Conservation (phyloP, 2,113 vertebrate species). For the Pygoscelis antarcticus region DNA sequence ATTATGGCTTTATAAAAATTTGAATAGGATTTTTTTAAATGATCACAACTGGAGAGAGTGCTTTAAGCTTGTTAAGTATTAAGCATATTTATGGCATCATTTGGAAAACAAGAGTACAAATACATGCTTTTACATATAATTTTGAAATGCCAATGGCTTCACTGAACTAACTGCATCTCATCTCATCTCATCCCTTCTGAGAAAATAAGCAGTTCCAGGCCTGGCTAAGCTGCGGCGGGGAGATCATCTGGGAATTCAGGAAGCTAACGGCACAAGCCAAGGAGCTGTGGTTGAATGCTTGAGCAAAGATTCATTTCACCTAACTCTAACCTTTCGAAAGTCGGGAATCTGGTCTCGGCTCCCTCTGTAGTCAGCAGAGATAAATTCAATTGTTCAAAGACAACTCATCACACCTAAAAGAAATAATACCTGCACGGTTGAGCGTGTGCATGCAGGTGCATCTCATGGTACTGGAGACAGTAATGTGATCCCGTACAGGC, state of each 20-base stretch:
- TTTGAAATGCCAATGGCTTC: neutral
- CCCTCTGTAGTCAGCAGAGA: constrained; percentile 26
- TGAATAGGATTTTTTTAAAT: neutral
- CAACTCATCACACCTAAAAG: neutral
- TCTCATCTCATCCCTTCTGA: neutral
- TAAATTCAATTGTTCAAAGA: neutral
- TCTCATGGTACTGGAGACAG: neutral
- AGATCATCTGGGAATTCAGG: constrained; percentile 66
- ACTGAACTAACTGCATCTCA: neutral
- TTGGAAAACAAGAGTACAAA: neutral
- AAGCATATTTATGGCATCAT: neutral
- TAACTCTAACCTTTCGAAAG: constrained; percentile 8
- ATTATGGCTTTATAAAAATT: neutral
- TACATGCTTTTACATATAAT: neutral
- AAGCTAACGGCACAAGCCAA: constrained; percentile 45
- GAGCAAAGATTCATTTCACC: constrained; percentile 57
- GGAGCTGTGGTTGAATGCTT: constrained; percentile 50
- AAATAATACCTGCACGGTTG: neutral
- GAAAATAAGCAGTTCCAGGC: constrained; percentile 47
- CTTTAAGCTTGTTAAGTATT: neutral
- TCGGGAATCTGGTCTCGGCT: neutral
- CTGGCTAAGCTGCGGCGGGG: constrained; percentile 5
- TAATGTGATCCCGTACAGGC: neutral
- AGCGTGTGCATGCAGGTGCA: neutral
- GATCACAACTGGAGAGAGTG: neutral